These are phyloP conservation scores for Lydus trimaculatus DNA, from an alignment of 2,888 invertebrate genomes.

Conservation along the genomic window DNA sequence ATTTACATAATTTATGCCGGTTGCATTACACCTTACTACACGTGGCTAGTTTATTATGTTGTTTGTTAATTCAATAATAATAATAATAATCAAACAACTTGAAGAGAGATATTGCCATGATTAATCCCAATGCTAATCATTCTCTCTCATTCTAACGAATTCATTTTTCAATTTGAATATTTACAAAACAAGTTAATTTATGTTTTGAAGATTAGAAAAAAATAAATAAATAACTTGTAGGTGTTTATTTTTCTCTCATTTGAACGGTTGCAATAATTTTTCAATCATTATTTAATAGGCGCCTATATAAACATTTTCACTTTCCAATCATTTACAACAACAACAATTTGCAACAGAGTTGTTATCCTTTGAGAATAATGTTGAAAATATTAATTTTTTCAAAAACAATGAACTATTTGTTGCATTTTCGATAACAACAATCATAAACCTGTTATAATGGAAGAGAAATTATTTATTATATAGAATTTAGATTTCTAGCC, in stretches of 20 bases:
- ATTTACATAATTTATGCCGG: constrained; percentile 33
- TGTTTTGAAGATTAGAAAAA: not conserved
- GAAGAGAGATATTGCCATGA: not conserved
- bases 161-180: not conserved
- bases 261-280: not conserved
- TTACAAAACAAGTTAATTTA: constrained; percentile 1
- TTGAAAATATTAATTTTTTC: not conserved
- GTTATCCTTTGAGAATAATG: not conserved
- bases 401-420: not conserved
- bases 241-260: not conserved
- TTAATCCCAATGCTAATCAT: not conserved
- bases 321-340: not conserved
- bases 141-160: not conserved
- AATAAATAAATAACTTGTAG: not conserved
- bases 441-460: not conserved
- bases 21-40: constrained; percentile 32
- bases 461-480: not conserved
- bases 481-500: not conserved
- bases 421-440: not conserved
- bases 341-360: not conserved
- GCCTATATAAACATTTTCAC: constrained; percentile 3
- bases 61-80: constrained; percentile 15
- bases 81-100: too few species aligned
- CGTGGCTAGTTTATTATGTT: constrained; percentile 32
- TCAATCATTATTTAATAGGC: not conserved